phyloP scores from a whole-genome alignment of 2,113 vertebrate species.

The Dolichallabes microphthalmus region DNA sequence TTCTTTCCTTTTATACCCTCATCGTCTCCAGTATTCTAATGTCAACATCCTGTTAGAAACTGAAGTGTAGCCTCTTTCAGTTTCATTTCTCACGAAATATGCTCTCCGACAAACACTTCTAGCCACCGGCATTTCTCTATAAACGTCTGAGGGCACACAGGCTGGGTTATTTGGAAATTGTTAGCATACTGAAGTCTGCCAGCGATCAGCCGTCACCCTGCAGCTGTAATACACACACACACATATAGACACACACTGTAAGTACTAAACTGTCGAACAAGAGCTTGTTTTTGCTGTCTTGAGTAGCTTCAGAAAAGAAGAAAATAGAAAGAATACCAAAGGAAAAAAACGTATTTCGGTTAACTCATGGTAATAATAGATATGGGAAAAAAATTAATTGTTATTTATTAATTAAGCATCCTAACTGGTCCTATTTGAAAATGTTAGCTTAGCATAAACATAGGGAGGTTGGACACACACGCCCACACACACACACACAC shows the following conservation, averaged over 20 bases:
- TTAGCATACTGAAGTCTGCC: not conserved
- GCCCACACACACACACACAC: too few relatives aligned
- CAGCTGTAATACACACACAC: not conserved
- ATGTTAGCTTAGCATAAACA: too few relatives aligned
- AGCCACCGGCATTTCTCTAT: not conserved
- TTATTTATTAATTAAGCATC: too few relatives aligned
- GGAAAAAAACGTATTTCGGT: too few relatives aligned
- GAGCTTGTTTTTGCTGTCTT: not conserved
- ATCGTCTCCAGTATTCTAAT: not conserved
- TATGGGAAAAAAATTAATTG: too few relatives aligned
- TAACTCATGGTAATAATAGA: too few relatives aligned
- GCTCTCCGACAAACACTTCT: not conserved
- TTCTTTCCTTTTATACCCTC: not conserved
- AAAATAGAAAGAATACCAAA: not conserved
- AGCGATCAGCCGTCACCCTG: not conserved
- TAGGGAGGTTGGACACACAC: too few relatives aligned
- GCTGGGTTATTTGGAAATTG: not conserved
- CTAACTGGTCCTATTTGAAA: too few relatives aligned
- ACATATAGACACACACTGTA: not conserved
- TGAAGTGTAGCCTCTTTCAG: not conserved
- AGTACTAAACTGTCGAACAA: not conserved
- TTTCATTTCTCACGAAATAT: constrained; percentile 9
- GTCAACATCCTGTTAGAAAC: not conserved
- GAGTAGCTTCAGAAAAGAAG: not conserved
- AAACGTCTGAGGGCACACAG: not conserved